phyloP scores from a whole-genome alignment of 2,113 vertebrate genomes.

The Amia ocellicauda region DNA sequence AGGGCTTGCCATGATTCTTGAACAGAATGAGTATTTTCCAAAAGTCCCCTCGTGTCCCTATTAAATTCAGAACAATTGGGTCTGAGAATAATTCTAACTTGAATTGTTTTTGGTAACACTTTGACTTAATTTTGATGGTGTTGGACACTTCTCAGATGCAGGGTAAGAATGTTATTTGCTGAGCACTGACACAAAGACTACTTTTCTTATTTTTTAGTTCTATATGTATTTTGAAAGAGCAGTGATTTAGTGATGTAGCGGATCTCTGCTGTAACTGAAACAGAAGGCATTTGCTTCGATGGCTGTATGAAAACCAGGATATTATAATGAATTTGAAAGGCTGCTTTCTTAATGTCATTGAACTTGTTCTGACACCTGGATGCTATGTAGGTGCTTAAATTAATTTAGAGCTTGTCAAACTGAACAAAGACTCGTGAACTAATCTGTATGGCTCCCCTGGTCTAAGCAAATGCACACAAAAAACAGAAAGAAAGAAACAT shows the following conservation, averaged over 20 bases:
- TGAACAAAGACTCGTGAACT: constrained; percentile 3
- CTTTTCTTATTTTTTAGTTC: too few relatives aligned
- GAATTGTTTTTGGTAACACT: constrained; percentile 48
- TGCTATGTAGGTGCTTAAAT: neutral
- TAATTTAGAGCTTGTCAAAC: constrained; percentile 5
- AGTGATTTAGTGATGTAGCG: too few relatives aligned
- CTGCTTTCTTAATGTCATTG: neutral
- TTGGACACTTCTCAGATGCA: too few relatives aligned
- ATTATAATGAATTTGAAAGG: too few relatives aligned
- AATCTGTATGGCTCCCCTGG: neutral
- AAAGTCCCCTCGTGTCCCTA: neutral
- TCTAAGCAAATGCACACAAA: neutral
- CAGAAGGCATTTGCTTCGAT: too few relatives aligned
- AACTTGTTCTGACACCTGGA: neutral
- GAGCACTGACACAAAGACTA: too few relatives aligned
- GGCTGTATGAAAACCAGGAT: too few relatives aligned
- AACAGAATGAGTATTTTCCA: too few relatives aligned
- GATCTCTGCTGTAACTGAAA: constrained; percentile 8
- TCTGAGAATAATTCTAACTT: constrained; percentile 32
- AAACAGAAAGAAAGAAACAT: neutral
- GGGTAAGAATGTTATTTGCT: too few relatives aligned
- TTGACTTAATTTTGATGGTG: constrained; percentile 21
- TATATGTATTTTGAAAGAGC: too few relatives aligned
- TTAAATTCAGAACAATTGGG: constrained; percentile 19
- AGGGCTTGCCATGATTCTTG: too few relatives aligned